Evolutionary conservation across 2,113 vertebrate species (phyloP), one percentile per base, ranked within the genome.

Genomic region (Aleadryas rufinucha): DNA sequence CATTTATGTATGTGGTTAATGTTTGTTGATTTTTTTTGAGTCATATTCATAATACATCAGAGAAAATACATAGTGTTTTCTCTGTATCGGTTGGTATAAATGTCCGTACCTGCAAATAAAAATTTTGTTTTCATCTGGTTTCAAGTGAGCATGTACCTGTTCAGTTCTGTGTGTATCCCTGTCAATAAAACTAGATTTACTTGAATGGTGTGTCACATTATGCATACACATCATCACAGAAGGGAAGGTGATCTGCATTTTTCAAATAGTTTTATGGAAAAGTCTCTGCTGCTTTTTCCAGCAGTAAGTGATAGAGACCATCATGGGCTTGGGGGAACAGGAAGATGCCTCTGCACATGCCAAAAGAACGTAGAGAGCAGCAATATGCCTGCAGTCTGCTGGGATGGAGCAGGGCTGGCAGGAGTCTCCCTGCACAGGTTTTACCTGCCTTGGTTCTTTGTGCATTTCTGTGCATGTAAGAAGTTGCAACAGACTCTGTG

Each of bases 241-340:
- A 84, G 27, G 83, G 54, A 96, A 90, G 22, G 41, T 50, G 84
- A 90, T 77, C 66, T 66, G 54, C 82, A 79, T 97, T 95, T 95
- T 91, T 91, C 74, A 56, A 71, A 56, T 61, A 69, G 20, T 82
- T 87, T 75, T 54, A 61, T 53, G 84, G 65, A 82, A 84, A 60
- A 82, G 41, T 31, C 84, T 75, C 42, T 50, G 41, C 59, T 92
- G 35, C 53, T 59, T 11, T 90, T 89, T 82, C 91, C 52, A 75
- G 52, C 44, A 53, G 72, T 5, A 3, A 39, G 30, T 1, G 10
- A 24, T 4, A 64, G 49, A 77, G 33, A 70, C 16, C 33, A 13
- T 33, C 3, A 3, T 0, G 0, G 86, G 53, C 56, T 68, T 39
- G 27, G 26, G 52, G 47, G 54, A 64, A 18, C 1, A 27, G 22